These are phyloP conservation scores for Spisula solida DNA, from an alignment of 2,888 invertebrate species.

Conservation along the genomic window DNA sequence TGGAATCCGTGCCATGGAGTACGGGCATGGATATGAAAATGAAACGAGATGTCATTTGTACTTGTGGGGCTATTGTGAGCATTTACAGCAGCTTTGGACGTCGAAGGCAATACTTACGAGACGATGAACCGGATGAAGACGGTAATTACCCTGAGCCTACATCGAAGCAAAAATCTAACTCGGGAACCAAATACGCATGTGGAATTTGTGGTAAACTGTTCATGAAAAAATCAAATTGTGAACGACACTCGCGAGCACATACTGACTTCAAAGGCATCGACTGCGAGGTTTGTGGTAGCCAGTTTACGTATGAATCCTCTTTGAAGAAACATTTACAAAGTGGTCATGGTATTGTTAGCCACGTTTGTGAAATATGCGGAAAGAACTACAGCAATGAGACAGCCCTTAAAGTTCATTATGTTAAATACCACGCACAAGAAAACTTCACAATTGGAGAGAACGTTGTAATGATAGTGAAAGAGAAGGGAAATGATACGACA, in stretches of 20 bases:
- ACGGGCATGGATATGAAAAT: slow-evolving; percentile 62
- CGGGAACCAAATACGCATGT: slow-evolving; percentile 71
- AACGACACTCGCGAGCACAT: slow-evolving; percentile 68
- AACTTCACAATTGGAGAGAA: slow-evolving; percentile 54
- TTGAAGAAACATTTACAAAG: slow-evolving; percentile 64
- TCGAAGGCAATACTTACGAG: slow-evolving; percentile 49
- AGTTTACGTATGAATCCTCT: slow-evolving; percentile 64
- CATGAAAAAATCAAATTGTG: slow-evolving; percentile 68
- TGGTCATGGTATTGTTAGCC: slow-evolving; percentile 63
- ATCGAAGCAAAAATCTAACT: slow-evolving; percentile 48
- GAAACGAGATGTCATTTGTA: slow-evolving; percentile 67
- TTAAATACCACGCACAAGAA: slow-evolving; percentile 58
- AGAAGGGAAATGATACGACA: slow-evolving; percentile 39
- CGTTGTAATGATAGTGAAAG: slow-evolving; percentile 51
- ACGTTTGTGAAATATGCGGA: slow-evolving; percentile 65
- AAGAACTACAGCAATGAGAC: slow-evolving; percentile 61
- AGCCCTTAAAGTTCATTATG: slow-evolving; percentile 65
- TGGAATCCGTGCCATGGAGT: slow-evolving; percentile 71
- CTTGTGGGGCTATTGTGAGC: slow-evolving; percentile 67
- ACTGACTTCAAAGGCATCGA: slow-evolving; percentile 58
- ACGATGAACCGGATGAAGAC: slow-evolving; percentile 61
- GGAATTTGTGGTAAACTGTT: slow-evolving; percentile 71
- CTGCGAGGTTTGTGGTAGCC: slow-evolving; percentile 60
- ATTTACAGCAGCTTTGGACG: slow-evolving; percentile 67
- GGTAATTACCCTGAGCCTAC: slow-evolving; percentile 35